These are phyloP conservation scores for Geopemphigus sp. DNA, from an alignment of 1,140 invertebrate species.

Conservation along the genomic window DNA sequence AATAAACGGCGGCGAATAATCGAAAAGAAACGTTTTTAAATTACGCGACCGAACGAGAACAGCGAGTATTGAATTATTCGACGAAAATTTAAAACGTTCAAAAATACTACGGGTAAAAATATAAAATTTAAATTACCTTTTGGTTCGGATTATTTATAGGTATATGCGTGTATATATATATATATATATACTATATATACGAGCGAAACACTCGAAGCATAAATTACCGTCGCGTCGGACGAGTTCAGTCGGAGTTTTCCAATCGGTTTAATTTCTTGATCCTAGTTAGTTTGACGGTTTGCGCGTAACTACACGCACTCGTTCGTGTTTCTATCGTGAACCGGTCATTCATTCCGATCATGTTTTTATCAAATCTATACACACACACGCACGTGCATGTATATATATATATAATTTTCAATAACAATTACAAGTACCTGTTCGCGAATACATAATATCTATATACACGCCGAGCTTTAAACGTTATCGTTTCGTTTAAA, in stretches of 20 bases:
- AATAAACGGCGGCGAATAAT: no score
- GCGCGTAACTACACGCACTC: background rate
- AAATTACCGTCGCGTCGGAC: background rate
- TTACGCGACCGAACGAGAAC: no score
- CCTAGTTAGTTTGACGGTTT: conserved; percentile 13
- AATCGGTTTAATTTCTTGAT: background rate
- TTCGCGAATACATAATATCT: no score
- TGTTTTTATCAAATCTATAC: conserved; percentile 32
- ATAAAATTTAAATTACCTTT: no score
- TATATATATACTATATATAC: background rate
- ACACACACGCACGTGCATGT: background rate
- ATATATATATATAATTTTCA: background rate
- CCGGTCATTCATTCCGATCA: conserved; percentile 26
- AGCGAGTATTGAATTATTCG: no score
- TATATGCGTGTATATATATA: no score
- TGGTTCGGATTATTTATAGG: no score
- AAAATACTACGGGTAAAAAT: no score
- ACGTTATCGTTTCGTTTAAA: no score
- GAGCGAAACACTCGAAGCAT: background rate
- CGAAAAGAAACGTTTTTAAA: no score
- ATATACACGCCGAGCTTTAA: no score
- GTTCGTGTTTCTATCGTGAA: background rate
- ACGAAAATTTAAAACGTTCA: no score
- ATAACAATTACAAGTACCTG: conserved; percentile 17
- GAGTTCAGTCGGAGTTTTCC: background rate